These are phyloP conservation scores for Ctenopoma kingsleyae DNA, from an alignment of 2,797 vertebrate genomes.

Conservation along the genomic window DNA sequence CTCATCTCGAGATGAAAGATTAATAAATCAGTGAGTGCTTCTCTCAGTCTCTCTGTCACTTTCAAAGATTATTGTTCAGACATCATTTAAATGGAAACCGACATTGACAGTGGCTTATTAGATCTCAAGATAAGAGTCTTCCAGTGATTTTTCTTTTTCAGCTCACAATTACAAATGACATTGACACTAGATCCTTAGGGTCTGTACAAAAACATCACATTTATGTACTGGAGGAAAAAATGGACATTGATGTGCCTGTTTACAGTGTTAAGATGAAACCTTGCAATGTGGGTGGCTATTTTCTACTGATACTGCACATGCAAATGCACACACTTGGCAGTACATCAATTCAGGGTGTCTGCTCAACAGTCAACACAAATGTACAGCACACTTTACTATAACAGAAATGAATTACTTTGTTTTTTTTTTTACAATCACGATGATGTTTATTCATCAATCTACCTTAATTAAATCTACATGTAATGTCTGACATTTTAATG, in stretches of 20 bases:
- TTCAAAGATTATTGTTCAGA: constrained; percentile 54
- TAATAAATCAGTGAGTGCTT: constrained; percentile 60
- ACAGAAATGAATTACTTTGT: background rate
- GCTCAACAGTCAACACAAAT: constrained; percentile 48
- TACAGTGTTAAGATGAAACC: constrained; percentile 59
- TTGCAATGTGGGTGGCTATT: constrained; percentile 72
- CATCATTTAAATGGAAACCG: constrained; percentile 49
- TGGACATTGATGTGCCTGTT: constrained; percentile 49
- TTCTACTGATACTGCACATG: constrained; percentile 59
- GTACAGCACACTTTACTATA: constrained; percentile 13
- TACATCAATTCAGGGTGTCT: constrained; percentile 37
- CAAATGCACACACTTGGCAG: constrained; percentile 55
- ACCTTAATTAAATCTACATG: background rate
- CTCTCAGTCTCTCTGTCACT: constrained; percentile 34
- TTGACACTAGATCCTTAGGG: background rate
- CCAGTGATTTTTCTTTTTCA: constrained; percentile 17
- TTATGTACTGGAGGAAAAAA: constrained; percentile 29
- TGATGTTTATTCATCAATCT: constrained; percentile 8
- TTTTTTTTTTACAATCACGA: background rate
- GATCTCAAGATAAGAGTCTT: constrained; percentile 56
- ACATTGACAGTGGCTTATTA: constrained; percentile 40
- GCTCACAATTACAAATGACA: constrained; percentile 39
- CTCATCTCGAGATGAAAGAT: constrained; percentile 52
- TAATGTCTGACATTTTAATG: background rate
- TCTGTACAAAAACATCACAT: background rate